These are phyloP conservation scores for Aculops lycopersici DNA, from an alignment of 1,140 invertebrate species.

Conservation along the genomic window DNA sequence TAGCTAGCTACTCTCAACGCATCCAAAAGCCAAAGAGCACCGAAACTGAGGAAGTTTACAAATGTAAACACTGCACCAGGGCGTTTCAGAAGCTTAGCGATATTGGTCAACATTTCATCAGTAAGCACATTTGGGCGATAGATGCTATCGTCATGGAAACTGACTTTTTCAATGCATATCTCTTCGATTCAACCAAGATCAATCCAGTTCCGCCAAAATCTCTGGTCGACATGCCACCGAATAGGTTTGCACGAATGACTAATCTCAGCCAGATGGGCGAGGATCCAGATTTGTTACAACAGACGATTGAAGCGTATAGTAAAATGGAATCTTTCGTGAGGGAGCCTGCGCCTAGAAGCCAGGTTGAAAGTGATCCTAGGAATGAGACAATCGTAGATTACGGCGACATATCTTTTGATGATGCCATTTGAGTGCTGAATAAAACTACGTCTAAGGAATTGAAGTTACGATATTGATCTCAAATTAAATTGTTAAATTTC, in stretches of 20 bases:
- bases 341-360: background rate
- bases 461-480: too few relatives aligned
- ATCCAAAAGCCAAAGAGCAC: background rate
- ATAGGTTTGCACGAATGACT: background rate
- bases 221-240: background rate
- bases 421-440: background rate
- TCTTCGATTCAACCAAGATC: too few relatives aligned
- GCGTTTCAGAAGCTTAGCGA: conserved; percentile 98
- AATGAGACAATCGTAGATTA: background rate
- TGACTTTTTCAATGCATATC: conserved; percentile 89
- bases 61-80: conserved; percentile 89
- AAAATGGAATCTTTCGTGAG: background rate
- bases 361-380: background rate
- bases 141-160: conserved; percentile 82
- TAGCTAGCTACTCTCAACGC: conserved; percentile 20
- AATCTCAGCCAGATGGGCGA: background rate
- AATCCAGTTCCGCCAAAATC: conserved; percentile 80
- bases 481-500: too few relatives aligned
- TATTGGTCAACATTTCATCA: conserved; percentile 89
- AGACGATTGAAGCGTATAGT: too few relatives aligned
- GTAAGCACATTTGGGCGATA: conserved; percentile 82
- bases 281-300: background rate
- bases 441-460: too few relatives aligned
- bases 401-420: background rate
- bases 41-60: conserved; percentile 60